Base-by-base conservation (phyloP, 2,797 vertebrate genomes). In the Tapera naevia region DNA sequence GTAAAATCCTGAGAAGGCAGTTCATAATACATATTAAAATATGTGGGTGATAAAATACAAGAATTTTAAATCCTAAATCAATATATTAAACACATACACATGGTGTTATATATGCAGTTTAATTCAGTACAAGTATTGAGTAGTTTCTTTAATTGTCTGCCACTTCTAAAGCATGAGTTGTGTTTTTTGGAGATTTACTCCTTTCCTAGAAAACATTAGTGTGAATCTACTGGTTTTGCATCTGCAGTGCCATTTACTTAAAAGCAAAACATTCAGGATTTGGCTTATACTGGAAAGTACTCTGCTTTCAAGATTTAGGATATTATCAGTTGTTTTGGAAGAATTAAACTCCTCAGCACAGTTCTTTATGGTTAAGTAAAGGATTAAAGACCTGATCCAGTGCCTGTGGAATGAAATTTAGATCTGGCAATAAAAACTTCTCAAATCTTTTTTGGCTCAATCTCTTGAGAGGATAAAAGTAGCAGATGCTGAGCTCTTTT, bases 301-400 rank as follows among this genome's bases (percentile, higher is more conserved):
- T 96, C 37, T 3, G 33, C 72, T 96, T 86, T 88, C 64, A 91
- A 72, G 82, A 15, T 91, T 93, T 89, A 74, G 94, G 79, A 90
- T 94, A 61, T 91, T 91, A 94, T 91, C 93, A 75, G 92, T 91
- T 95, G 91, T 92, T 95, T 93, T 92, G 93, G 88, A 89, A 95
- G 92, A 94, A 94, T 93, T 91, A 83, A 95, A 92, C 62, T 96
- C 86, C 76, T 96, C 92, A 91, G 91, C 62, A 33, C 58, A 74
- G 78, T 92, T 89, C 80, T 90, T 92, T 96, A 90, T 94, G 91
- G 95, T 94, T 95, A 86, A 94, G 85, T 91, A 86, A 84, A 95
- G 82, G 82, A 96, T 96, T 93, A 96, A 94, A 91, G 89, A 60
- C 66, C 73, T 95, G 78, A 96, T 91, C 94, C 88, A 73, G 79